Conservation (phyloP, 2,797 vertebrate genomes). For the Tragelaphus eurycerus region DNA sequence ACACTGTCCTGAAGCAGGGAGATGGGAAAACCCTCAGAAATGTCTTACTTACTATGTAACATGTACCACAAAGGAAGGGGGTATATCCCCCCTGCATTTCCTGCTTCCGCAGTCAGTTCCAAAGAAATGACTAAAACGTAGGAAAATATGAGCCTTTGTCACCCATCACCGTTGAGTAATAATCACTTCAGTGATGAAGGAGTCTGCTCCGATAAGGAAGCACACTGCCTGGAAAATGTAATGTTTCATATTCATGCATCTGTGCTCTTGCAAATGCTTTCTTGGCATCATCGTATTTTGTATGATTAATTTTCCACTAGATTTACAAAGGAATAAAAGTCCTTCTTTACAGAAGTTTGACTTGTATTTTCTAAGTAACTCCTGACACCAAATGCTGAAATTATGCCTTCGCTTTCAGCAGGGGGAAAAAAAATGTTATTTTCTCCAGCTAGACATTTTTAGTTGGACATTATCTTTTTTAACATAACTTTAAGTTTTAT, state of each 20-base stretch:
- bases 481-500: background rate
- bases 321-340: constrained; percentile 54
- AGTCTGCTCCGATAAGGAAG: background rate
- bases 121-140: background rate
- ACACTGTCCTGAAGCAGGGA: background rate
- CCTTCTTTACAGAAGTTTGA: constrained; percentile 26
- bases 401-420: background rate
- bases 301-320: constrained; percentile 65
- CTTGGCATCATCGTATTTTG: constrained; percentile 16
- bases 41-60: background rate
- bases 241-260: constrained; percentile 41
- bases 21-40: background rate
- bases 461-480: background rate
- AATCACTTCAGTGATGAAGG: constrained; percentile 18
- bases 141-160: background rate
- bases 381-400: constrained; percentile 23
- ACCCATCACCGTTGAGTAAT: background rate
- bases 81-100: background rate
- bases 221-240: constrained; percentile 22
- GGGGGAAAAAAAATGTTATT: background rate
- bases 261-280: constrained; percentile 21
- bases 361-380: constrained; percentile 44
- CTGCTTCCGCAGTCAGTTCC: background rate
- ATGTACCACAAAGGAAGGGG: background rate
- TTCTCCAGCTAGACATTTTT: background rate